These are phyloP conservation scores for Anabacerthia variegaticeps DNA, from an alignment of 2,797 vertebrate genomes.

Conservation along the genomic window DNA sequence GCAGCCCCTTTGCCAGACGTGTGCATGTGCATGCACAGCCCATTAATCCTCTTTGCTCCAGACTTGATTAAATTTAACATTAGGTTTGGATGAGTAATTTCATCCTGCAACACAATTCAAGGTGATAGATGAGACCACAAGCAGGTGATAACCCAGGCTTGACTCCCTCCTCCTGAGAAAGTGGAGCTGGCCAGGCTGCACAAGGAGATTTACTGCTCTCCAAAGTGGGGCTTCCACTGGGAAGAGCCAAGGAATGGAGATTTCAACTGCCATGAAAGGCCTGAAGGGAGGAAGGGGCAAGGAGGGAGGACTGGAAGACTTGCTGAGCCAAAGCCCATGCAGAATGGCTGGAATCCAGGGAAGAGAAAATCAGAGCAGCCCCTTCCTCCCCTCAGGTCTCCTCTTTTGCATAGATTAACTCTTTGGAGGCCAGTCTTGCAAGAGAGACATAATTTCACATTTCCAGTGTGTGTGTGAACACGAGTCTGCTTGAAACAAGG, in stretches of 20 bases:
- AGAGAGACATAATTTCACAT: not conserved
- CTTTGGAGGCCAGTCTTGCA: not conserved
- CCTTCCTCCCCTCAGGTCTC: not conserved
- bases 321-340: not conserved
- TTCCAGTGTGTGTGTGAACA: not conserved
- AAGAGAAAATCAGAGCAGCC: not conserved
- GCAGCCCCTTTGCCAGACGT: not conserved
- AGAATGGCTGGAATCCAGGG: not conserved
- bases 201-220: not conserved
- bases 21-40: not conserved
- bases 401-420: not conserved
- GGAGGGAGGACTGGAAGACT: fast-evolving
- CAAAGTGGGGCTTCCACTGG: not conserved
- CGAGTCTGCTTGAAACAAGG: not conserved
- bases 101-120: constrained; percentile 67
- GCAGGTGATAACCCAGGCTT: constrained; percentile 39
- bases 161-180: not conserved
- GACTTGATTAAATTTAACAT: constrained; percentile 74
- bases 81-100: constrained; percentile 76
- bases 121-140: constrained; percentile 72
- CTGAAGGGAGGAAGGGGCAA: not conserved
- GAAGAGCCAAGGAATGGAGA: not conserved
- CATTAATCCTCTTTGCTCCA: constrained; percentile 42
- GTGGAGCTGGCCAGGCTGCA: not conserved
- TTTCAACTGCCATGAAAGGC: not conserved